These are phyloP conservation scores for Prunella strophiata DNA, from an alignment of 2,797 vertebrate species.

Conservation along the genomic window DNA sequence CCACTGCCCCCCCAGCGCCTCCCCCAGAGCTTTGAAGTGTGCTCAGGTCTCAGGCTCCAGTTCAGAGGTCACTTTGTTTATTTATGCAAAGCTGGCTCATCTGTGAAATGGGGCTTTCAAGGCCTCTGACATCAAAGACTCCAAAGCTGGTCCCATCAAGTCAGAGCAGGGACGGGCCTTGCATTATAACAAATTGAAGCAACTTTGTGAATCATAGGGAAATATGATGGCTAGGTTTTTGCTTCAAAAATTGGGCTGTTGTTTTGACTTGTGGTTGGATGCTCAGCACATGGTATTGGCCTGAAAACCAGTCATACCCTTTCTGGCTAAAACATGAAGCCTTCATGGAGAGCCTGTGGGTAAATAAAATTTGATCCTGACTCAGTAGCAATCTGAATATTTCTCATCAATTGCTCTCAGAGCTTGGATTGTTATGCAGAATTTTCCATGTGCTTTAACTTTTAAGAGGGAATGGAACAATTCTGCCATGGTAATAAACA, in stretches of 20 bases:
- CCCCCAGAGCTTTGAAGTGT: conserved; percentile 74
- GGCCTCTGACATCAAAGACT: conserved; percentile 74
- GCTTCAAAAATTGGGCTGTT: not conserved
- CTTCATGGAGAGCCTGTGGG: not conserved
- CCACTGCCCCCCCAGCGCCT: not conserved
- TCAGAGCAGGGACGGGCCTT: conserved; percentile 57
- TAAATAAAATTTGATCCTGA: conserved; percentile 30
- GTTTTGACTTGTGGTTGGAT: not conserved
- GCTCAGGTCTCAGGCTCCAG: conserved; percentile 74
- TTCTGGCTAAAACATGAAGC: not conserved
- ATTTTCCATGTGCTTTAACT: conserved; percentile 28
- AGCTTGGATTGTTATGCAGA: not conserved
- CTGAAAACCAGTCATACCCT: not conserved
- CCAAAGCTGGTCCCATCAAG: conserved; percentile 66
- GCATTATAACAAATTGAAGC: conserved; percentile 63
- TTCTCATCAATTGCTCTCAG: conserved; percentile 19
- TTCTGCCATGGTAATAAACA: conserved; percentile 35
- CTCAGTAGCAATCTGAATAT: not conserved
- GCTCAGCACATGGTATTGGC: not conserved
- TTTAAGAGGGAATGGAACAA: conserved; percentile 9
- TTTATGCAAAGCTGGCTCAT: conserved; percentile 80
- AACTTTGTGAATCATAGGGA: conserved; percentile 27
- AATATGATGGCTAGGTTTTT: not conserved
- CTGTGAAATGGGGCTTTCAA: conserved; percentile 76
- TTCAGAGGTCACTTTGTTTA: conserved; percentile 79